phyloP scores from a whole-genome alignment of 2,113 vertebrate species.

The Chionomys nivalis region DNA sequence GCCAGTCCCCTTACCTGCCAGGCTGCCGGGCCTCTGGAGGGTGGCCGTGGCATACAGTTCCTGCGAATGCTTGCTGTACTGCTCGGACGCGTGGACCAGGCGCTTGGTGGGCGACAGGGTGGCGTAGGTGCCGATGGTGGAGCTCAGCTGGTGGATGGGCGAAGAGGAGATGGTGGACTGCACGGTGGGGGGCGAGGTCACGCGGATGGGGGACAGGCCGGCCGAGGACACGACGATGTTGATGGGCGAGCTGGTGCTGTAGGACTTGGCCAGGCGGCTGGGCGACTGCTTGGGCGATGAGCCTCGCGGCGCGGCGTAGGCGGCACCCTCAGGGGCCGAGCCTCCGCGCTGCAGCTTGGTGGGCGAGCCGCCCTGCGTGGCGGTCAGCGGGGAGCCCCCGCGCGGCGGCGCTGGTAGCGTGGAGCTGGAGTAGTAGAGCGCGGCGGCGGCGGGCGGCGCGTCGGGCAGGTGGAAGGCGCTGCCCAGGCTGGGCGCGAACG shows the following conservation, averaged over 20 bases:
- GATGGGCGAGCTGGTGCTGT: constrained; percentile 97
- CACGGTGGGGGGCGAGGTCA: constrained; percentile 92
- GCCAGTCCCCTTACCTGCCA: constrained; percentile 90
- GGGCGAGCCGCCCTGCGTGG: constrained; percentile 92
- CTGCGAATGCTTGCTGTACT: constrained; percentile 96
- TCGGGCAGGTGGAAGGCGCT: constrained; percentile 96
- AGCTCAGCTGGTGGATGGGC: constrained; percentile 96
- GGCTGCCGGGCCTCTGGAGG: constrained; percentile 96
- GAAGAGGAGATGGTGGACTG: constrained; percentile 90
- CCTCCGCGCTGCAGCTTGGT: constrained; percentile 95
- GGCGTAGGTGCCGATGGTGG: constrained; percentile 96
- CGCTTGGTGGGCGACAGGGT: constrained; percentile 97
- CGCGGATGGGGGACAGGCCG: constrained; percentile 91
- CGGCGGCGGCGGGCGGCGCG: constrained; percentile 85
- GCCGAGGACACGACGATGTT: constrained; percentile 94
- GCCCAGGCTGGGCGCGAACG: constrained; percentile 93
- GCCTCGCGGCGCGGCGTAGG: constrained; percentile 92
- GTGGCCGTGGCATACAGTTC: constrained; percentile 97
- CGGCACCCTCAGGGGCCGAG: constrained; percentile 89
- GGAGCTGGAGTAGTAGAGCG: constrained; percentile 95
- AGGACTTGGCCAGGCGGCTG: constrained; percentile 96
- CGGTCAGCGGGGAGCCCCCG: constrained; percentile 93
- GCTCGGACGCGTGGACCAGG: constrained; percentile 95
- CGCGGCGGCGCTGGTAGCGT: constrained; percentile 95
- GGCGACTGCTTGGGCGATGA: constrained; percentile 96